These are phyloP conservation scores for Aleiodes alternator DNA, from an alignment of 2,888 invertebrate genomes.

Conservation along the genomic window DNA sequence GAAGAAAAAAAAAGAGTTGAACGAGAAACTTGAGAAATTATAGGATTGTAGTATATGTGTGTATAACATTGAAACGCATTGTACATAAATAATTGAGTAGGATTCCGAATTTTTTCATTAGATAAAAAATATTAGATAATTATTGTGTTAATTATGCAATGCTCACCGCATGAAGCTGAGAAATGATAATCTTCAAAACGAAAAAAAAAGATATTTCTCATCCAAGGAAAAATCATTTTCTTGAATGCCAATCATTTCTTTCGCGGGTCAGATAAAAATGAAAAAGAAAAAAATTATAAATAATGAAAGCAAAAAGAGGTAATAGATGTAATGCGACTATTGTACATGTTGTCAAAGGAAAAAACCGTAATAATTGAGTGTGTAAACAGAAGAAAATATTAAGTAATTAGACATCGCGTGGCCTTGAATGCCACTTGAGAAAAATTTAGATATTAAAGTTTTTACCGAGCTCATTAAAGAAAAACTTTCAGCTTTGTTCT, in stretches of 20 bases:
- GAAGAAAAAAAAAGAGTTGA: not conserved
- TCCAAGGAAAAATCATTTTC: not conserved
- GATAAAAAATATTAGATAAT: constrained; percentile 5
- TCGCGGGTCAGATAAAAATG: not conserved
- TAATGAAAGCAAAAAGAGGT: not conserved
- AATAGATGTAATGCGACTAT: constrained; percentile 21
- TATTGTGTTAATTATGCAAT: not conserved
- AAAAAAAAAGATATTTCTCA: not conserved
- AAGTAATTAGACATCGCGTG: not conserved
- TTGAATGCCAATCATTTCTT: not conserved
- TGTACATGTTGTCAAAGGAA: constrained; percentile 31
- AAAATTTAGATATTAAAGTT: constrained; percentile 19
- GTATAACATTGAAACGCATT: constrained; percentile 21
- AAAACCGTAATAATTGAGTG: constrained; percentile 5
- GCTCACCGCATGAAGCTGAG: constrained; percentile 15
- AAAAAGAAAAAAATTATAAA: constrained; percentile 11
- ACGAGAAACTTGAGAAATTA: constrained; percentile 22
- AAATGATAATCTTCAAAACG: not conserved
- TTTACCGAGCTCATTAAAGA: constrained; percentile 18
- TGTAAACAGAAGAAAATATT: constrained; percentile 4
- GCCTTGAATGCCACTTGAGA: not conserved
- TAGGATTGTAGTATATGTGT: constrained; percentile 26
- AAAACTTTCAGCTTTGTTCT: constrained; percentile 14
- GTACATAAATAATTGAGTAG: not conserved
- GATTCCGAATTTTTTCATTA: constrained; percentile 11